A percentile compares a stretch with the other conserved stretches of the same genome.
phyloP scores from a whole-genome alignment of 2,797 vertebrate genomes.

The Tangara arthus region DNA sequence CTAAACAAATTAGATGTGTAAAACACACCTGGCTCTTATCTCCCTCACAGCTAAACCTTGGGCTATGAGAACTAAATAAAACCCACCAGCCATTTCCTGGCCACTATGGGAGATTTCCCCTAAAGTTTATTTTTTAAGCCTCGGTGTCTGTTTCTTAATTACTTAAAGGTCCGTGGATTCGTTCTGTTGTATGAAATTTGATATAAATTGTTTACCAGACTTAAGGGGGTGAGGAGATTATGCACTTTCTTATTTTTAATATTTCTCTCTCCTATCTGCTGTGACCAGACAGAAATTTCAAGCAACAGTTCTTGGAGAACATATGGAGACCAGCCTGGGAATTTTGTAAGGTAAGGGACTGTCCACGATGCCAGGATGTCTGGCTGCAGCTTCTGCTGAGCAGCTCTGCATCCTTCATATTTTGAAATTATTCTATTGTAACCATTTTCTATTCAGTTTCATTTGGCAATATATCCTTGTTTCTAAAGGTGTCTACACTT shows the following conservation, averaged over 20 bases:
- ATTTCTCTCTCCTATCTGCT: conserved; percentile 81
- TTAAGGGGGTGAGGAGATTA: conserved; percentile 59
- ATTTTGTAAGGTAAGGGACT: conserved; percentile 86
- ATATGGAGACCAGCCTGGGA: conserved; percentile 83
- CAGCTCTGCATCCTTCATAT: conserved; percentile 59
- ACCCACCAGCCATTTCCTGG: conserved; percentile 71
- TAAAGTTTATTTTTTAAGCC: conserved; percentile 76
- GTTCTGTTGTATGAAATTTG: conserved; percentile 76
- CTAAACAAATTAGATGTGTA: conserved; percentile 86
- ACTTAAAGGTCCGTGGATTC: conserved; percentile 60
- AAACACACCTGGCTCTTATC: conserved; percentile 89
- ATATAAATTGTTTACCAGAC: conserved; percentile 84
- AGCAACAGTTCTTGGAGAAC: conserved; percentile 83
- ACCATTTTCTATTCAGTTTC: conserved; percentile 72
- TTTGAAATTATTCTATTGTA: conserved; percentile 70
- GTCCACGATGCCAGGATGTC: conserved; percentile 82
- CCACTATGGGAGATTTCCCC: conserved; percentile 57
- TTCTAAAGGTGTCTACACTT: conserved; percentile 76
- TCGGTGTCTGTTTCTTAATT: conserved; percentile 65
- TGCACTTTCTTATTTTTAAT: conserved; percentile 75
- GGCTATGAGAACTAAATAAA: conserved; percentile 74
- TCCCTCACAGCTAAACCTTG: conserved; percentile 75
- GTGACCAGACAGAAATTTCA: conserved; percentile 79
- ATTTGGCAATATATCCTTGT: conserved; percentile 68
- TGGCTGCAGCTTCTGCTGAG: conserved; percentile 75